These are phyloP conservation scores for Ophraella communa DNA, from an alignment of 2,888 invertebrate genomes.

Conservation along the genomic window DNA sequence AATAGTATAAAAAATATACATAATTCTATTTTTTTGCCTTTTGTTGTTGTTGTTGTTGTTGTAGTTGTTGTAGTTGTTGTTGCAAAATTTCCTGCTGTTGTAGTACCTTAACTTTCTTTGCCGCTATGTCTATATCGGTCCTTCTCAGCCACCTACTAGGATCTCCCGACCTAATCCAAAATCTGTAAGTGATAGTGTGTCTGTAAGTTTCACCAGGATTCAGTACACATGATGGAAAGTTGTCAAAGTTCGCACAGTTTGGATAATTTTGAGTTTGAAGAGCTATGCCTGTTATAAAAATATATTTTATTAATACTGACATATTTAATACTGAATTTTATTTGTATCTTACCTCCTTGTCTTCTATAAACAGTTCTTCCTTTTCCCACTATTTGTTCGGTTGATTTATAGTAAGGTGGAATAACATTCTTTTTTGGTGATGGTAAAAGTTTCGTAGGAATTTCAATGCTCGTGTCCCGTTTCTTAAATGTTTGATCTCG, in stretches of 20 bases:
- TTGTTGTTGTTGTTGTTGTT: neutral
- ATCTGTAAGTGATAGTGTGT: constrained; percentile 78
- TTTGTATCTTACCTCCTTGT: neutral
- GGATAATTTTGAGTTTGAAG: constrained; percentile 92
- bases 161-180: constrained; percentile 62
- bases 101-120: neutral
- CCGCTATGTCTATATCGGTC: neutral
- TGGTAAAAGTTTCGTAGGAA: neutral
- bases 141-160: constrained; percentile 46
- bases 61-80: neutral
- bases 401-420: constrained; percentile 37
- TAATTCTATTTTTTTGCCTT: neutral
- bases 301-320: too few species aligned
- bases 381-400: constrained; percentile 66
- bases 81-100: neutral
- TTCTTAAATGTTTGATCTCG: neutral
- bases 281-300: constrained; percentile 68
- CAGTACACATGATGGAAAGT: constrained; percentile 75
- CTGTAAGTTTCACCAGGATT: constrained; percentile 74
- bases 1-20: too few species aligned
- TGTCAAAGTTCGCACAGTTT: constrained; percentile 79
- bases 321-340: too few species aligned
- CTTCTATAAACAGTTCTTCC: constrained; percentile 56
- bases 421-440: constrained; percentile 29
- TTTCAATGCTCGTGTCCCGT: neutral